Base-by-base conservation (phyloP, 2,113 vertebrate species). In the Chauna torquata region DNA sequence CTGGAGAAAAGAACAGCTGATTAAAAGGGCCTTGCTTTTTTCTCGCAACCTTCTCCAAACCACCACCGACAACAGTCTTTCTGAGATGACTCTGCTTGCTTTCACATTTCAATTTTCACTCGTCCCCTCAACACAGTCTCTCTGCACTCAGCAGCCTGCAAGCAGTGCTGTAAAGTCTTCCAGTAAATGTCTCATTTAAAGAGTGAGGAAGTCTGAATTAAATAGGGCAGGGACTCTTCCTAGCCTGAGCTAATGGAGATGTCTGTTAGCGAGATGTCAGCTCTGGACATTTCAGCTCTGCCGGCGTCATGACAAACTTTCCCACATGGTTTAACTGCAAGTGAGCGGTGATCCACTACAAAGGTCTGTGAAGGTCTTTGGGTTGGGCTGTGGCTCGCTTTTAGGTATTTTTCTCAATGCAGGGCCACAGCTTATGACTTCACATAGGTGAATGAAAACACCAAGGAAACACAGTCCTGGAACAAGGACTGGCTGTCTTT, bases 101-200 rank as follows among this genome's bases (percentile, higher is more conserved):
- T 88, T 93, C 70, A 59, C 85, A 54, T 97, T 89, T 86, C 86
- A 82, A 87, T 72, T 92, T 86, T 93, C 8, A 1, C n/a, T 96
- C 32, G 85, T 82, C 14, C 55, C 38, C 64, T 93, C 75, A 83
- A 52, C 71, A 66, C 44, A 78, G 30, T 87, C n/a, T 83, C 90
- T 90, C 84, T 75, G 59, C 94, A 76, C 86, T 97, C 96, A 96
- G 94, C 94, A 92, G 58, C 94, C 90, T 96, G 82, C 62, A 86
- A 96, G 65, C 62, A 54, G 28, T 86, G 81, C 83, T 96, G 59
- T n/a, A 95, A 93, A 94, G 82, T 71, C 90, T 97, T 96, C 93
- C 96, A 97, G 94, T 94, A 97, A 97, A 96, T 47, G 81, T 93
- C 96, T 96, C 87, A 92, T 96, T 96, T 97, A 92, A 95, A 82